Base-by-base conservation (phyloP, 1,140 invertebrate genomes). In the Drosophila kohkoa region DNA sequence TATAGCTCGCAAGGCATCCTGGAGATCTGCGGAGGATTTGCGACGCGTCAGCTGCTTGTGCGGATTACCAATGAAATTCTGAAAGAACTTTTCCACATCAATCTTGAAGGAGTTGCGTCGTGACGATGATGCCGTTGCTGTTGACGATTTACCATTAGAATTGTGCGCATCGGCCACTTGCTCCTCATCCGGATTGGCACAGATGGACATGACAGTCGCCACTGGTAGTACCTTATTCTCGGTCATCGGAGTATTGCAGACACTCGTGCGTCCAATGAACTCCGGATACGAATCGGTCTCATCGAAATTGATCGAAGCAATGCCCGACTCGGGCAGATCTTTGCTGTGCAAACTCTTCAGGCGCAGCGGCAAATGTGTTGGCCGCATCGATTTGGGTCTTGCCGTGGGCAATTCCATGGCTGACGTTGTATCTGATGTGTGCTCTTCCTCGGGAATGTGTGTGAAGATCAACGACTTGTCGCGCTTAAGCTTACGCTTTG, bases 401-500 rank as follows among this genome's bases (percentile, higher is more conserved):
- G 83, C 81, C 6, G 68, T 41, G 0, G 85, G 81, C 65, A 89
- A 8, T 10, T 67, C 69, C 32, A 59, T 32, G 7, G 20, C n/a
- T 20, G n/a, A n/a, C 16, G 65, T 6, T 1, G n/a, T 15, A 6
- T 38, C 11, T 62, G 58, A 0, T 1, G 67, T 35, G 10, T 88
- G 74, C 63, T 83, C 81, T 90, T 96, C 96, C 93, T 97, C 96
- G 2, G 96, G 96, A 28, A 96, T 95, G 1, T 95, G 94, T 0
- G 96, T 96, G 71, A 97, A 97, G 28, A 97, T 95, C 1, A 96
- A 92, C 0, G 96, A 96, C 59, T 95, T 95, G 83, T 97, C 96
- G 25, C 96, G 93, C 92, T 96, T 97, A 94, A 96, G 95, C 93
- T 81, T 95, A 0, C 90, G 77, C 52, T 92, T 92, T 10, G 81